Percentiles rank a stretch among this genome's conserved stretches.
phyloP scores from a whole-genome alignment of 2,888 invertebrate species.

The Odontocerum albicorne region DNA sequence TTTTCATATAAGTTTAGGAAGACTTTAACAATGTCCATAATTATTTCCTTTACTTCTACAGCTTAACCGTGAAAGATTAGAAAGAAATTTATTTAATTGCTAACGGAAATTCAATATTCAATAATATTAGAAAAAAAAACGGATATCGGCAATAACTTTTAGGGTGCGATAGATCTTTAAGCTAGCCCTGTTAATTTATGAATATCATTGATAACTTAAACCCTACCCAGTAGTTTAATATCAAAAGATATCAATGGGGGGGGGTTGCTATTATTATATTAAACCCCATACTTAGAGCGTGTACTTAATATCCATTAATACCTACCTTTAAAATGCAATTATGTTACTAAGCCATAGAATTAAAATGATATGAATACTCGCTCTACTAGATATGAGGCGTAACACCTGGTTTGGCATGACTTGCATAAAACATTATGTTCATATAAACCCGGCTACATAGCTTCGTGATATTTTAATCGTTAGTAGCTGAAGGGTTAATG shows the following conservation, averaged over 20 bases:
- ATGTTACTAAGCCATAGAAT: constrained; percentile 9
- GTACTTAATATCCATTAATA: constrained; percentile 19
- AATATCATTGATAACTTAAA: too few relatives aligned
- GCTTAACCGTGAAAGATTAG: too few relatives aligned
- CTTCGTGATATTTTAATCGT: background rate
- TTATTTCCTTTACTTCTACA: too few relatives aligned
- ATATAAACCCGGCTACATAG: too few relatives aligned
- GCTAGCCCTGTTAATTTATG: too few relatives aligned
- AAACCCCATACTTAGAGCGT: constrained; percentile 21
- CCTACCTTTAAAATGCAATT: constrained; percentile 25
- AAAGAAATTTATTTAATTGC: too few relatives aligned
- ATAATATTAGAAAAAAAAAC: too few relatives aligned
- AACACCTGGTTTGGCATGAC: constrained; percentile 20
- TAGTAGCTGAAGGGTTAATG: background rate
- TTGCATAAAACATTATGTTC: constrained; percentile 17
- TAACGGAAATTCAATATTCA: too few relatives aligned
- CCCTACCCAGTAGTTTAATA: background rate
- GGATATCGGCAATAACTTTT: too few relatives aligned
- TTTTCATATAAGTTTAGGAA: too few relatives aligned
- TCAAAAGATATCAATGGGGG: constrained; percentile 2
- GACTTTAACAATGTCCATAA: too few relatives aligned
- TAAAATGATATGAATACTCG: constrained; percentile 15
- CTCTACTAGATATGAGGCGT: background rate
- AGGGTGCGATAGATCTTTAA: too few relatives aligned
- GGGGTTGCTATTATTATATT: constrained; percentile 10